Percentiles rank a stretch among this genome's conserved stretches.
Conservation (phyloP, 92 coral and sea anemone genomes). For the Plumapathes pennacea region DNA sequence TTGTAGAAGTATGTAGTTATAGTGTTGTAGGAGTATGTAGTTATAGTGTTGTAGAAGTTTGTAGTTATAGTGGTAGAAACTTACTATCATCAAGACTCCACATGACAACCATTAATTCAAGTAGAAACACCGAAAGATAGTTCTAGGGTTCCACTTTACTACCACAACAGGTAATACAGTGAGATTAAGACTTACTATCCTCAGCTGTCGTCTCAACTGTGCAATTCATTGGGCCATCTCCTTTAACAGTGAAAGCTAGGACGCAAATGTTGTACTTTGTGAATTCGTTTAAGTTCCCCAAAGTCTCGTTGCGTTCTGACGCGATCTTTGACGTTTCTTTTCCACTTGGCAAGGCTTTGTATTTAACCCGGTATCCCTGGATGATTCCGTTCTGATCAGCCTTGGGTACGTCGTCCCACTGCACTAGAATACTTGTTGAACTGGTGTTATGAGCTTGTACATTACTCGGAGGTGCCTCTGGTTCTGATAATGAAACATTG, state of each 20-base stretch:
- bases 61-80: too few species aligned
- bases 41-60: too few species aligned
- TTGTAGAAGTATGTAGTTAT: too few species aligned
- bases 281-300: conserved; percentile 15
- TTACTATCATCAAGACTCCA: too few species aligned
- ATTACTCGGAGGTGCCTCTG: conserved; percentile 1
- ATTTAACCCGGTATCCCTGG: conserved; percentile 7
- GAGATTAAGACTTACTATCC: too few species aligned
- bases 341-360: not conserved
- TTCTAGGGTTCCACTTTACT: too few species aligned
- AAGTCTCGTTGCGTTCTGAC: not conserved
- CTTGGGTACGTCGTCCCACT: conserved; percentile 9
- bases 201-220: too few species aligned
- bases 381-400: conserved; percentile 34
- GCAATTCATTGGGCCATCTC: conserved; percentile 66
- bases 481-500: too few species aligned
- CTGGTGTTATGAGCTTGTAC: not conserved
- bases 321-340: not conserved
- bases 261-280: conserved; percentile 50
- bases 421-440: conserved; percentile 13
- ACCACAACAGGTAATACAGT: too few species aligned
- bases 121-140: too few species aligned
- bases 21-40: too few species aligned
- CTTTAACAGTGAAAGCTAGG: conserved; percentile 55
- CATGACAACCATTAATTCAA: too few species aligned